Percentiles rank a stretch among this genome's conserved stretches.
Conservation (phyloP, 2,797 vertebrate genomes). For the Setipinna tenuifilis region DNA sequence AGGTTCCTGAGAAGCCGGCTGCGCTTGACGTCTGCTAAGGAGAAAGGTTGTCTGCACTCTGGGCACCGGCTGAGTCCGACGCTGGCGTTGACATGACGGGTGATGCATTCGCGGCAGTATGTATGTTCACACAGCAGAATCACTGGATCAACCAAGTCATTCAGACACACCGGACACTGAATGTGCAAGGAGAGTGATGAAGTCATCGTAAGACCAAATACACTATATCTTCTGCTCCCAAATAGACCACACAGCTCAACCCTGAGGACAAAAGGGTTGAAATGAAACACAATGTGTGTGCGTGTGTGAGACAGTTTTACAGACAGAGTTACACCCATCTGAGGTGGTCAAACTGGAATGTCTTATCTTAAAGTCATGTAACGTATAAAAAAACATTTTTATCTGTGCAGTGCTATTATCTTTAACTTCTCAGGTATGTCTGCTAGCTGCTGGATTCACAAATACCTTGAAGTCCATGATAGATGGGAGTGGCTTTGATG, state of each 20-base stretch:
- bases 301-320: too few relatives aligned
- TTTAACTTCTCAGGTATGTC: too few relatives aligned
- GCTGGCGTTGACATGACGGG: not conserved
- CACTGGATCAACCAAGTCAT: slow-evolving; percentile 46
- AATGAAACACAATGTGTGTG: not conserved
- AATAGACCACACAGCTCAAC: not conserved
- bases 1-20: slow-evolving; percentile 44
- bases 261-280: not conserved
- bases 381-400: too few relatives aligned
- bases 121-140: slow-evolving; percentile 50
- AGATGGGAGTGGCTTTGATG: too few relatives aligned
- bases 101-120: slow-evolving; percentile 47
- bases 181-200: slow-evolving; percentile 41
- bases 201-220: slow-evolving; percentile 25
- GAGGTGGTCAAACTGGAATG: too few relatives aligned
- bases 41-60: slow-evolving; percentile 43
- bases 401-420: too few relatives aligned
- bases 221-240: not conserved
- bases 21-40: slow-evolving; percentile 29
- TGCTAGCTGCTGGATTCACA: too few relatives aligned
- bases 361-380: too few relatives aligned
- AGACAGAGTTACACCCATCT: not conserved
- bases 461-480: too few relatives aligned
- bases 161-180: slow-evolving; percentile 47
- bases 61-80: slow-evolving; percentile 38